Base-by-base conservation (phyloP, 2,797 vertebrate species). In the Dendrocincla fuliginosa region DNA sequence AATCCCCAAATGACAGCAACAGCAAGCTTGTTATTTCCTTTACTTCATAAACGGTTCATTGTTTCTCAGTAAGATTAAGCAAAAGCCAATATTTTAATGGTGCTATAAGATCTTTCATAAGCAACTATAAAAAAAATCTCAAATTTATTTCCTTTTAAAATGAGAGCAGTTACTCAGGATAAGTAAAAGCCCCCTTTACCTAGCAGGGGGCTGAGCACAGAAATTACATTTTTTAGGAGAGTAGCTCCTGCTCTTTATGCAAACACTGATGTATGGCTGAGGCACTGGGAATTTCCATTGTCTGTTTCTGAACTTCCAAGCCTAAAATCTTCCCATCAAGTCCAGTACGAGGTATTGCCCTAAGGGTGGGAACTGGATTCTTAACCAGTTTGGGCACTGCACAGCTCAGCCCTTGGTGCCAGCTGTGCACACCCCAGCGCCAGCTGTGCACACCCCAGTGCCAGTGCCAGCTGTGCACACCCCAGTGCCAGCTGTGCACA, bases 11-110 rank as follows among this genome's bases (percentile, higher is more conserved):
- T 1, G 13, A 15, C 11, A 33, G 18, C 1, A 68, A 9, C 1
- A 12, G 2, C 20, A 4, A 37, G 46, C 16, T 49, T 32, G 6
- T 14, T 39, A 27, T 7, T 61, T 39, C 56, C 41, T 75, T 55
- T 24, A 8, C 33, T 42, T 53, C 2, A 4, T 6, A 70, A 82
- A 44, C 16, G 41, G 14, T 4, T 14, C 25, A 10, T 16, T 11
- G 0, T 32, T 84, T 86, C 74, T n/a, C 9, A 7, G 56, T 1
- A 32, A 44, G 20, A 32, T 56, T 65, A 37, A 57, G 53, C 53
- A 57, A 91, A 89, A 22, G 12, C 16, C 47, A 24, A 8, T 23
- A 35, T 70, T 93, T 90, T 89, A 94, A 92, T 83, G 89, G 68
- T 52, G 53, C 37, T n/a, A 0, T 13, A 44, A 63, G 44, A 35